Evolutionary conservation across 2,797 vertebrate species (phyloP).

Genomic region (Pipistrellus pygmaeus): DNA sequence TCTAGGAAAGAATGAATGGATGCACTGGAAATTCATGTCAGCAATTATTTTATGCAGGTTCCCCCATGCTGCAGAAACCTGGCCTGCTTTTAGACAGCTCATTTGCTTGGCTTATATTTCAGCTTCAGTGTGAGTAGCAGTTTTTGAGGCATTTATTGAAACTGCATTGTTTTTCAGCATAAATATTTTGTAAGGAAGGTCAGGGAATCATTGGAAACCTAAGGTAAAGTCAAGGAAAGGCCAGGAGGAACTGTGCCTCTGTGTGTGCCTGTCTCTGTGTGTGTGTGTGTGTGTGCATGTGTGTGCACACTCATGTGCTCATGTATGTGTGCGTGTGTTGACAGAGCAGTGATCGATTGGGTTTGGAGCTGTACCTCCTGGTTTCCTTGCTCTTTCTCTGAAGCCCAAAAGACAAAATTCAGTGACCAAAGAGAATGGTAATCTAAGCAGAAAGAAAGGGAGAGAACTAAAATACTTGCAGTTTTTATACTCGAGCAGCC

Average conservation of each 20-base stretch:
- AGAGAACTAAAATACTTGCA: constrained; percentile 89
- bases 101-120: constrained; percentile 70
- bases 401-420: constrained; percentile 84
- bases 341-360: constrained; percentile 86
- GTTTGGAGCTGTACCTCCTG: constrained; percentile 88
- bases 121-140: constrained; percentile 78
- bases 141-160: constrained; percentile 77
- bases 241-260: constrained; percentile 29
- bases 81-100: constrained; percentile 56
- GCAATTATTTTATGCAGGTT: not conserved
- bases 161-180: constrained; percentile 75
- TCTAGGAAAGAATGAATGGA: not conserved
- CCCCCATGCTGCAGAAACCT: constrained; percentile 55
- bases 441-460: constrained; percentile 88
- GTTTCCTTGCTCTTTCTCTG: constrained; percentile 86
- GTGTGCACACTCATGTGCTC: no score
- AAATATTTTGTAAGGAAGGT: constrained; percentile 80
- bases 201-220: constrained; percentile 75
- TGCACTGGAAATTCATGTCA: not conserved
- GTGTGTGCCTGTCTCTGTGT: not conserved
- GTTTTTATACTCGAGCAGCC: constrained; percentile 89
- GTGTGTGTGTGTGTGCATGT: no score
- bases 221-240: constrained; percentile 78
- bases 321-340: constrained; percentile 34
- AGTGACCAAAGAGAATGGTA: constrained; percentile 89